A percentile compares a stretch with the other conserved stretches of the same genome.
Evolutionary conservation across 2,113 vertebrate species (phyloP).

Genomic region (Todiramphus chloris): DNA sequence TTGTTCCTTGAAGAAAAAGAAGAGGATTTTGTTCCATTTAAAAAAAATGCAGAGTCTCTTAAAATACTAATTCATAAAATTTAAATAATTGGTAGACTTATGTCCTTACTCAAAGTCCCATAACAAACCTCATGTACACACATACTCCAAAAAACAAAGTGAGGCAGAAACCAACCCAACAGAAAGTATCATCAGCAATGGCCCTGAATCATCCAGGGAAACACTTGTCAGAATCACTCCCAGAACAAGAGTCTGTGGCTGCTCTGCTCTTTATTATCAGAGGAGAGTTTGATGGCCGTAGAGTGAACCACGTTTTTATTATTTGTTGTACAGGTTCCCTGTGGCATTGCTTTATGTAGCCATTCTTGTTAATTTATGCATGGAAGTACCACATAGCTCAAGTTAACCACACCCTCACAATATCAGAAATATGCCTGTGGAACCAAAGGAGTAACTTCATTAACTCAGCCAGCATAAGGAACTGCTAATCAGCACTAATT

Average conservation of each 20-base stretch:
- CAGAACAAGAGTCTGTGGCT: background rate
- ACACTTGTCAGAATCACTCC: background rate
- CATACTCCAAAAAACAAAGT: background rate
- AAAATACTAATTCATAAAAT: background rate
- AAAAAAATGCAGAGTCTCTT: background rate
- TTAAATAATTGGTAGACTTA: background rate
- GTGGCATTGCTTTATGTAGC: background rate
- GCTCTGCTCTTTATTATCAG: background rate
- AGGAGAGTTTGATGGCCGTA: background rate
- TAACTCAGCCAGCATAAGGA: conserved; percentile 61
- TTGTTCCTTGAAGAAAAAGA: background rate
- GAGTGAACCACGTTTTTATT: background rate
- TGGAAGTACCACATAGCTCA: background rate
- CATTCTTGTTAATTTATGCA: background rate
- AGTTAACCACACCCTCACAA: background rate
- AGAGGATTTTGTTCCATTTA: background rate
- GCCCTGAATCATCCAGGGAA: background rate
- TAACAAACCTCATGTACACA: background rate
- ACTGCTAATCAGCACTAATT: conserved; percentile 47
- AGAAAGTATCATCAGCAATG: background rate
- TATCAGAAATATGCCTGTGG: background rate
- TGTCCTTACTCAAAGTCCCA: rapidly evolving
- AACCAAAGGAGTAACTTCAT: background rate
- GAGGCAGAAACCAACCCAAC: background rate
- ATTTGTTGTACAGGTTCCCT: background rate